Conservation (phyloP, 1,140 invertebrate species). For the Campoletis sonorensis region DNA sequence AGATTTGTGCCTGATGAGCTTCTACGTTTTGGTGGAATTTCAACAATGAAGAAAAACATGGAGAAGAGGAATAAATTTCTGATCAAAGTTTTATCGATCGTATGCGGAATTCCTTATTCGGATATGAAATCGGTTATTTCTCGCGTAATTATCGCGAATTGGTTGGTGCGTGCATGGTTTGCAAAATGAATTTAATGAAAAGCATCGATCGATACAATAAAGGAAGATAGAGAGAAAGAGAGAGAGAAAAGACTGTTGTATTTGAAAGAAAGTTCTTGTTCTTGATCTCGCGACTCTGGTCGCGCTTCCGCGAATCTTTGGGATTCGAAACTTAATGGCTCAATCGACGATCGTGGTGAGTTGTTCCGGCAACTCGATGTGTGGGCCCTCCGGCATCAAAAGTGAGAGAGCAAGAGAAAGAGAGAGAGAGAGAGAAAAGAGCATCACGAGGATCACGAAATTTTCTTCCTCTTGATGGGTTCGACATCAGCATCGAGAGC, state of each 20-base stretch:
- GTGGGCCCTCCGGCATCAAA: constrained; percentile 48
- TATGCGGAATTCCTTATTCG: constrained; percentile 39
- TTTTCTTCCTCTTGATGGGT: constrained; percentile 41
- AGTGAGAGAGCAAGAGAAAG: constrained; percentile 52
- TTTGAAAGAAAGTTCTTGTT: constrained; percentile 41
- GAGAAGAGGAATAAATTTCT: neutral
- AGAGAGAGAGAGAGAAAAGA: constrained; percentile 37
- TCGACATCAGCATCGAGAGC: constrained; percentile 13
- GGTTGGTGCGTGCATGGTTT: constrained; percentile 39
- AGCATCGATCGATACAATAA: neutral
- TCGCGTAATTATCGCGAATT: constrained; percentile 36
- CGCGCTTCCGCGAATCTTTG: constrained; percentile 45
- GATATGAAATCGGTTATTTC: constrained; percentile 39
- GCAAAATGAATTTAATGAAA: constrained; percentile 35
- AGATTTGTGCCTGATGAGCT: no score
- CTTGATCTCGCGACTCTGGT: constrained; percentile 28
- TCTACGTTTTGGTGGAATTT: constrained; percentile 1
- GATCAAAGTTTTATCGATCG: neutral
- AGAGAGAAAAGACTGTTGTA: neutral
- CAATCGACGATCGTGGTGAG: constrained; percentile 41
- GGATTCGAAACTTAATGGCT: constrained; percentile 51
- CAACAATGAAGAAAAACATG: neutral
- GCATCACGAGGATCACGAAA: constrained; percentile 41
- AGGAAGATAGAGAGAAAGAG: no score
- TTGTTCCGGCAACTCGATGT: constrained; percentile 52